Base-by-base conservation (phyloP, 2,888 invertebrate species). In the Xiphydria camelus region DNA sequence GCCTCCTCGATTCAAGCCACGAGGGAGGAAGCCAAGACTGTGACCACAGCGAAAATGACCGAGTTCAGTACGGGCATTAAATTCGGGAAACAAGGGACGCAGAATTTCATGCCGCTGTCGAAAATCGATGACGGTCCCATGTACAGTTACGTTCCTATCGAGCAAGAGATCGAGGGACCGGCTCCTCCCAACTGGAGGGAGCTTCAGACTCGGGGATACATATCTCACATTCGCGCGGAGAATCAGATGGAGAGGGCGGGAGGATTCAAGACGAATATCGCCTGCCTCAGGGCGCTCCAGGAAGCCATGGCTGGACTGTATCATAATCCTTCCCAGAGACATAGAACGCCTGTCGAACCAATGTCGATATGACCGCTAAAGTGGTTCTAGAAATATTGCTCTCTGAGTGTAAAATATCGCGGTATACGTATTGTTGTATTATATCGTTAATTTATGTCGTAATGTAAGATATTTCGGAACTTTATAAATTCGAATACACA, bases 1-100 rank as follows among this genome's bases (percentile, higher is more conserved):
- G 86, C 87, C 1, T 83, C 86, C 41, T 84, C 81, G 51, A 82
- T 80, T 12, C 84, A 87, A 59, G 84, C 87, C 55, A 81, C 80
- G 39, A 85, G 86, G 59, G 84, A 85, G 53, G 86, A 87, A 56
- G 78, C 79, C 42, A 62, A 78, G 51, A 68, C 78, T 9, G 61
- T 76, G 3, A 76, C 80, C 10, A 68, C 77, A n/a, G 70, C 78
- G 34, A 81, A 80, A 49, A 80, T 82, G 0, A 85, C 86, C 1
- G 87, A 89, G 54, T 94, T 94, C 76, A 93, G 94, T 1, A 87
- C 88, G 1, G 94, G 94, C 12, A 89, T 94, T 4, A 87, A 89
- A 71, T 88, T 94, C 73, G 85, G 87, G 0, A 79, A 83, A 35
- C 83, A 85, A 3, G 76, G 82, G 1, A 79, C 78, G 54, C 80